Conservation (phyloP, 2,113 vertebrate genomes). For the Gallinago jamesoni region DNA sequence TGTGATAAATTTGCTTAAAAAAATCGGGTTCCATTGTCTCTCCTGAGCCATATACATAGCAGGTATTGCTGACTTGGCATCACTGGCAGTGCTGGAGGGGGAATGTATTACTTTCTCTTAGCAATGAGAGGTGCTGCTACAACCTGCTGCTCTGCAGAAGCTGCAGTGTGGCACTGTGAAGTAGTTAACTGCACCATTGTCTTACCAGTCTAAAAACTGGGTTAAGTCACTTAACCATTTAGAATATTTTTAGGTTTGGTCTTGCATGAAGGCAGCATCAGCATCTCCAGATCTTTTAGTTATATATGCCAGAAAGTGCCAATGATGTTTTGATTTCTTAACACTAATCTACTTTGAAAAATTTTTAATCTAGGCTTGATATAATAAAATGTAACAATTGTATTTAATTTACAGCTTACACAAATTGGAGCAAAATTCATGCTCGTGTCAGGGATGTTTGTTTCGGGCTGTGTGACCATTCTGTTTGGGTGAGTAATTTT, state of each 20-base stretch:
- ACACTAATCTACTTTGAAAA: not conserved
- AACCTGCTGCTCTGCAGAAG: not conserved
- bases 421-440: slow-evolving; percentile 95
- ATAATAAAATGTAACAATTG: not conserved
- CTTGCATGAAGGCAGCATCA: not conserved
- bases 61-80: not conserved
- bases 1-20: not conserved
- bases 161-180: not conserved
- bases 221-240: slow-evolving; percentile 23
- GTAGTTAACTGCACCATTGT: not conserved
- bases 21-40: not conserved
- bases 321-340: not conserved
- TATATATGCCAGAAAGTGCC: not conserved
- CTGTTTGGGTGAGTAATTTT: slow-evolving; percentile 89
- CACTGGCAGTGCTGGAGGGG: not conserved
- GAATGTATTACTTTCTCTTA: not conserved
- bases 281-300: not conserved
- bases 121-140: not conserved
- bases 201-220: slow-evolving; percentile 9
- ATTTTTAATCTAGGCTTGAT: not conserved
- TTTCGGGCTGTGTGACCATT: slow-evolving; percentile 87
- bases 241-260: slow-evolving; percentile 47
- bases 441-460: slow-evolving; percentile 87
- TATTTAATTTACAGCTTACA: slow-evolving; percentile 84
- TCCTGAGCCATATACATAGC: fast-evolving